Evolutionary conservation across 2,113 vertebrate genomes (phyloP).

Genomic region (Lutjanus erythropterus): DNA sequence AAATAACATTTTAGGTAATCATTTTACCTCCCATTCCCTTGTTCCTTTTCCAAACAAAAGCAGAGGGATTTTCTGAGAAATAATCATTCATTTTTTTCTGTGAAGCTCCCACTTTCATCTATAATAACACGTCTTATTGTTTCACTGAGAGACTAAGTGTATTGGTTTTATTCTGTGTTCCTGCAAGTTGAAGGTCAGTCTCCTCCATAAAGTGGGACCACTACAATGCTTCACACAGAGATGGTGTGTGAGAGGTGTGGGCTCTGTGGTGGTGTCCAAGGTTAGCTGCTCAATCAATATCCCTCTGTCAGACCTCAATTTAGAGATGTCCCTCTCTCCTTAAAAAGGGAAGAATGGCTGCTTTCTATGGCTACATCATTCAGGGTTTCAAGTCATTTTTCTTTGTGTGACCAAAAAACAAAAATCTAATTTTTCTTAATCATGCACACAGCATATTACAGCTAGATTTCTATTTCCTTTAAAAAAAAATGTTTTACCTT

Average conservation of each 20-base stretch:
- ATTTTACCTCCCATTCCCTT: neutral
- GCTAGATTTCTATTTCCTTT: neutral
- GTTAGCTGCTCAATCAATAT: conserved; percentile 72
- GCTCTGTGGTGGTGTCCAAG: conserved; percentile 53
- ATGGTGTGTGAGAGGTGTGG: conserved; percentile 35
- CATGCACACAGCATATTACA: neutral
- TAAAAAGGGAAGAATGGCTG: conserved; percentile 36
- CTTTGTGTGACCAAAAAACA: neutral
- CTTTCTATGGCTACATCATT: conserved; percentile 23
- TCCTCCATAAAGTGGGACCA: conserved; percentile 20
- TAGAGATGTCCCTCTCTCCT: conserved; percentile 35
- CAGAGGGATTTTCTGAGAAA: conserved; percentile 4
- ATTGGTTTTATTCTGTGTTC: conserved; percentile 24
- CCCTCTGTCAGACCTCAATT: conserved; percentile 60
- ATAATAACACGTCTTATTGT: conserved; percentile 36
- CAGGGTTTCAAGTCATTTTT: conserved; percentile 30
- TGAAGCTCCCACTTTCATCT: neutral
- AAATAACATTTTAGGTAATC: neutral
- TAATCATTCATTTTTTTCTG: neutral
- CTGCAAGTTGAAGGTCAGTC: conserved; percentile 59
- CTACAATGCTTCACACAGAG: conserved; percentile 37
- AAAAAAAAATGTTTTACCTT: neutral
- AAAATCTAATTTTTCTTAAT: conserved; percentile 1
- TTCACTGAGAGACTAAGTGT: conserved; percentile 16
- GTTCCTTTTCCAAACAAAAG: conserved; percentile 5